phyloP scores from a whole-genome alignment of 2,113 vertebrate genomes.

The Indicator indicator region DNA sequence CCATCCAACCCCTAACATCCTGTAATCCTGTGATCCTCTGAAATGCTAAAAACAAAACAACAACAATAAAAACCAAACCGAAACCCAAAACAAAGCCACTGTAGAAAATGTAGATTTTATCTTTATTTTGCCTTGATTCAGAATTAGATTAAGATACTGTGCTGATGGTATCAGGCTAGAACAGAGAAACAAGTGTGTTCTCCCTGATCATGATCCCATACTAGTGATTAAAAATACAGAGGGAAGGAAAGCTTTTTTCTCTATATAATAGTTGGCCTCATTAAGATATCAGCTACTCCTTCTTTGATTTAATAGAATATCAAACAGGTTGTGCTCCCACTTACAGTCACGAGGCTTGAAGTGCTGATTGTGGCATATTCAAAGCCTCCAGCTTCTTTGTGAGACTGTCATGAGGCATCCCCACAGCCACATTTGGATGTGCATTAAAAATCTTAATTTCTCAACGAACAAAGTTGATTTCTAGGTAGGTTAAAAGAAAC shows the following conservation, averaged over 20 bases:
- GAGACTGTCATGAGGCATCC: accelerated
- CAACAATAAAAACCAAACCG: too few species aligned
- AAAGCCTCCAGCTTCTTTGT: accelerated
- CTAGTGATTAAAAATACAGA: not conserved
- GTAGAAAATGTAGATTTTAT: not conserved
- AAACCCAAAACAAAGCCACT: not conserved
- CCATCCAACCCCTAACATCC: too few species aligned
- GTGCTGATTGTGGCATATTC: not conserved
- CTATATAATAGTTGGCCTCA: not conserved
- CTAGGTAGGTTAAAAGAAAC: not conserved
- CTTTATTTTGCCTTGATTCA: not conserved
- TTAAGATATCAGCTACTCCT: not conserved
- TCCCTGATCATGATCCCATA: not conserved
- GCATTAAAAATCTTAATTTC: not conserved
- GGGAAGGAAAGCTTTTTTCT: not conserved
- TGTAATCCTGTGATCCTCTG: too few species aligned
- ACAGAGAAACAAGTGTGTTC: not conserved
- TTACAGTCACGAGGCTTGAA: not conserved
- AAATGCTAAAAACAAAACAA: too few species aligned
- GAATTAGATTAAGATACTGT: not conserved
- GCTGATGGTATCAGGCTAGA: not conserved
- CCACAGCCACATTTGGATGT: not conserved
- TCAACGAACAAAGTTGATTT: not conserved
- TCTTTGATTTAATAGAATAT: not conserved
- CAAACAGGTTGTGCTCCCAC: not conserved